Base-by-base conservation (phyloP, 2,113 vertebrate species). In the Mobula hypostoma region DNA sequence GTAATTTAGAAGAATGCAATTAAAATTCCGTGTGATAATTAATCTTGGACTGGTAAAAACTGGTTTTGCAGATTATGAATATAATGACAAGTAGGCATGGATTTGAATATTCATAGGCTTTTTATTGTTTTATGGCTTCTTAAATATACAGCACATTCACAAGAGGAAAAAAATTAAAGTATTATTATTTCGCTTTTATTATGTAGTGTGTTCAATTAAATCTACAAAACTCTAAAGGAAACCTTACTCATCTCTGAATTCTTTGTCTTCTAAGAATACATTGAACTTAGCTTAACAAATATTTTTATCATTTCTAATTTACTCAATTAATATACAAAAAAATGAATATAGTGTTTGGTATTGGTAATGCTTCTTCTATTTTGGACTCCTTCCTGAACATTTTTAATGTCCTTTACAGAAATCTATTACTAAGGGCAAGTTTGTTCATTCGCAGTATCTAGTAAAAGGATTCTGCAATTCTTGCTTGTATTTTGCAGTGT, bases 1-100 rank as follows among this genome's bases (percentile, higher is more conserved):
- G 94, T 96, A 96, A 96, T 97, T 97, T 97, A 96, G 95, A 97
- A 96, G 95, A 97, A 97, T 96, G 96, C 96, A 97, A 97, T 97
- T 97, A 97, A 97, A 97, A 96, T 94, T 95, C 96, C 97, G 97
- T 96, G 97, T 97, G 96, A 96, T 96, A 97, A 97, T 97, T 97
- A 97, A 97, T 97, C 97, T 96, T 96, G 96, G 97, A 97, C 96
- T 9, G 94, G 96, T 97, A 95, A 97, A 96, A 97, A 97, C 96
- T 95, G 96, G 96, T 97, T 97, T 94, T 95, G 96, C 96, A 97
- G 97, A 97, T 97, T 97, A 97, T 96, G 96, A 96, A 96, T 97
- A 96, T 97, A 97, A 96, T 97, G 94, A 95, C 97, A 95, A 95
- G 94, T 96, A 97, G 95, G 95, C 95, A 97, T 94, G 96, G 96